Conservation (phyloP, 2,888 invertebrate species). For the Ichneumon xanthorius region DNA sequence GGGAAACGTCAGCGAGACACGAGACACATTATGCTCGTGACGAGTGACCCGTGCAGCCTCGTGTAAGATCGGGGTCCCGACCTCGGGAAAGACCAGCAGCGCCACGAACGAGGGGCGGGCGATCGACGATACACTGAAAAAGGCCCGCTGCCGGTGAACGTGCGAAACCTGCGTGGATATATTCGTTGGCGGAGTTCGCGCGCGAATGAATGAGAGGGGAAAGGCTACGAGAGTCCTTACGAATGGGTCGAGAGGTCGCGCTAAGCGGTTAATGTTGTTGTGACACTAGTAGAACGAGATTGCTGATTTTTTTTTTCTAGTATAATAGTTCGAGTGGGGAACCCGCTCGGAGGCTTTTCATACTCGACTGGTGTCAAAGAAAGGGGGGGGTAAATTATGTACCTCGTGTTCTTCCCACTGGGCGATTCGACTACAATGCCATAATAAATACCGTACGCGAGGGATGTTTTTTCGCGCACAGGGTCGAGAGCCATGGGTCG, state of each 20-base stretch:
- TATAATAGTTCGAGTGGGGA: slow-evolving; percentile 9
- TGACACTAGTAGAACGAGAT: slow-evolving; percentile 52
- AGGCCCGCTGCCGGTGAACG: not conserved
- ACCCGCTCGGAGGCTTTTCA: not conserved
- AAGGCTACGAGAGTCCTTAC: not conserved
- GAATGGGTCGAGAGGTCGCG: slow-evolving; percentile 19
- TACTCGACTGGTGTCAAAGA: slow-evolving; percentile 39
- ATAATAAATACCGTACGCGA: not conserved
- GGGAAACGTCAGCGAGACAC: slow-evolving; percentile 41
- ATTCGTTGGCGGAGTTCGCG: not conserved
- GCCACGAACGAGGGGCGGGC: not conserved
- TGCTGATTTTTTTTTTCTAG: not conserved
- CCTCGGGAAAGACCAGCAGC: slow-evolving; percentile 44
- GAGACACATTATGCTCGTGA: slow-evolving; percentile 58
- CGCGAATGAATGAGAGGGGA: not conserved
- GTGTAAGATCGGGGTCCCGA: slow-evolving; percentile 57
- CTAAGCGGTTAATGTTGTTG: slow-evolving; percentile 60
- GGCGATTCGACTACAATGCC: not conserved
- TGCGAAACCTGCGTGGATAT: not conserved
- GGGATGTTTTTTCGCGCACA: not conserved
- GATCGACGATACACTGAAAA: not conserved
- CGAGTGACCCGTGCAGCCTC: slow-evolving; percentile 36
- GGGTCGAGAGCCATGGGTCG: slow-evolving; percentile 16
- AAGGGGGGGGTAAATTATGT: not conserved
- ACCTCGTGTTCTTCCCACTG: slow-evolving; percentile 1